These are phyloP conservation scores for Sebastes aleutianus DNA, from an alignment of 2,797 vertebrate species.

Conservation along the genomic window DNA sequence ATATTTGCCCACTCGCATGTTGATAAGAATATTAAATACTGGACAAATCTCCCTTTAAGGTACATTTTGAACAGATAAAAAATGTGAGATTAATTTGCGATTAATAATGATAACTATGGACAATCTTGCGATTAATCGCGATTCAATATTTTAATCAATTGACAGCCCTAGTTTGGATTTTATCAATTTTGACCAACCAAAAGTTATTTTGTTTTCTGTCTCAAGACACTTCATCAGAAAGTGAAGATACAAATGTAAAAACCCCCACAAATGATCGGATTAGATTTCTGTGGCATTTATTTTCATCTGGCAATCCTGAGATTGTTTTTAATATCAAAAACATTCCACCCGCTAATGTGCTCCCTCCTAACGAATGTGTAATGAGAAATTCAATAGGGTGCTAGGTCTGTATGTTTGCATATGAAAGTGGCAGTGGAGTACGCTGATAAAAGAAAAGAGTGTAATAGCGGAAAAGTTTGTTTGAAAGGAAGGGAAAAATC, in stretches of 20 bases:
- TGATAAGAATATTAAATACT: too few relatives aligned
- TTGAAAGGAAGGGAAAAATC: constrained; percentile 42
- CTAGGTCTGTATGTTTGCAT: background rate
- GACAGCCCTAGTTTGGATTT: background rate
- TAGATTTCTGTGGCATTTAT: background rate
- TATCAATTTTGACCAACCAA: background rate
- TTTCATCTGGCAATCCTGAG: background rate
- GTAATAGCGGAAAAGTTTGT: constrained; percentile 13
- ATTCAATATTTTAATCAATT: rapidly evolving
- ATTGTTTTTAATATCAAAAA: background rate
- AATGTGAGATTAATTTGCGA: too few relatives aligned
- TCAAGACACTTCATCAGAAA: background rate
- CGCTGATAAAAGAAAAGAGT: constrained; percentile 4
- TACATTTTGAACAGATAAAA: too few relatives aligned
- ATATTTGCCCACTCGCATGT: too few relatives aligned
- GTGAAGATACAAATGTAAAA: background rate
- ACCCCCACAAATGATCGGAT: background rate
- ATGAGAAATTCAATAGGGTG: background rate
- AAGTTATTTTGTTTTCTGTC: background rate
- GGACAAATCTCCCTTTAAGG: too few relatives aligned
- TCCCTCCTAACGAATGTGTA: background rate
- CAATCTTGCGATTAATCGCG: too few relatives aligned
- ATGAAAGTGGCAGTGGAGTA: background rate
- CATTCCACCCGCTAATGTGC: background rate
- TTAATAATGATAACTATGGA: too few relatives aligned